phyloP scores from a whole-genome alignment of 2,797 vertebrate genomes.

The Amphiprion clarkii region DNA sequence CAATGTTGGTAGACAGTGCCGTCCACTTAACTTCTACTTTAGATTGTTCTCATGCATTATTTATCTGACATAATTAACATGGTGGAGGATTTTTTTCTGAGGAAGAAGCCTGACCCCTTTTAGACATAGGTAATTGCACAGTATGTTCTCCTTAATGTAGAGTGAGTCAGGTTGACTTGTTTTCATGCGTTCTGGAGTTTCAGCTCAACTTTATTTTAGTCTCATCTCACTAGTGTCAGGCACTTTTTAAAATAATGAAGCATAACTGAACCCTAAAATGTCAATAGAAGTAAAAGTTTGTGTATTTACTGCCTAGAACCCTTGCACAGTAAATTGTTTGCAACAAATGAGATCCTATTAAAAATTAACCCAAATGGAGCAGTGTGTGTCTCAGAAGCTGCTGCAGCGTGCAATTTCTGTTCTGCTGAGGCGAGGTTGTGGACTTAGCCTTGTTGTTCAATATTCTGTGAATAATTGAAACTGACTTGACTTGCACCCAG shows the following conservation, averaged over 20 bases:
- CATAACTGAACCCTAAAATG: constrained; percentile 49
- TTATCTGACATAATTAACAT: constrained; percentile 52
- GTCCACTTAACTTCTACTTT: constrained; percentile 38
- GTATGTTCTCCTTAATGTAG: constrained; percentile 7
- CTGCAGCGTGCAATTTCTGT: constrained; percentile 72
- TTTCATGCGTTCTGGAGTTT: constrained; percentile 3
- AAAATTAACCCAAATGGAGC: constrained; percentile 81
- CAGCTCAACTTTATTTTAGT: not conserved
- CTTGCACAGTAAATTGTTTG: constrained; percentile 60
- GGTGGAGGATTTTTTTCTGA: not conserved
- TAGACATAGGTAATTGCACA: constrained; percentile 11
- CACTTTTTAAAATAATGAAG: constrained; percentile 44
- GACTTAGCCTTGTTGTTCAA: constrained; percentile 78
- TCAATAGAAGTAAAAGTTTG: constrained; percentile 49
- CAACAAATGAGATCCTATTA: constrained; percentile 79
- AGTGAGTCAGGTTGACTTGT: not conserved
- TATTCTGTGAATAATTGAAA: constrained; percentile 85
- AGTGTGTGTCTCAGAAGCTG: constrained; percentile 67
- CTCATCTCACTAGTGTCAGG: not conserved
- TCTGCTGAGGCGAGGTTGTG: constrained; percentile 79
- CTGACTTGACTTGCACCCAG: constrained; percentile 56
- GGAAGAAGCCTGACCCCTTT: constrained; percentile 27
- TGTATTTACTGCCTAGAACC: constrained; percentile 47
- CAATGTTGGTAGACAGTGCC: constrained; percentile 7
- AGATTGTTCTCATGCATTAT: constrained; percentile 47